Evolutionary conservation across 2,113 vertebrate genomes (phyloP).

Genomic region (Connochaetes taurinus): DNA sequence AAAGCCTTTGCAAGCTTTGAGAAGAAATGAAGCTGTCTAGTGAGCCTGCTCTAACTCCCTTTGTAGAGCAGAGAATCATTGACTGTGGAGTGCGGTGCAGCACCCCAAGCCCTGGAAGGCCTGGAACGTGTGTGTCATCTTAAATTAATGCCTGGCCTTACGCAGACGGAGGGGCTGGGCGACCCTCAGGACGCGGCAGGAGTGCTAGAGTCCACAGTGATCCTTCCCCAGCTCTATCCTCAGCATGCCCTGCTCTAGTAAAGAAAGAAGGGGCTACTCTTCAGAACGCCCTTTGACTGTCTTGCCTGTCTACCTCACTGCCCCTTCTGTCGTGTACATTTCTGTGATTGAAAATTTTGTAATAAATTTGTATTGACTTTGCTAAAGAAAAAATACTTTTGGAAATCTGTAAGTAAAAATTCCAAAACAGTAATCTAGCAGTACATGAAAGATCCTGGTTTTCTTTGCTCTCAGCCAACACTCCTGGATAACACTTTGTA

Average conservation of each 20-base stretch:
- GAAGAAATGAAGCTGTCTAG: background rate
- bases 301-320: background rate
- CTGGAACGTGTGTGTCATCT: background rate
- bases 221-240: no score
- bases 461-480: background rate
- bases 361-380: background rate
- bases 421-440: background rate
- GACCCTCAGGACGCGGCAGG: background rate
- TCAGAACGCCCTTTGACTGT: background rate
- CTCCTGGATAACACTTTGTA: background rate
- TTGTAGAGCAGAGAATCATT: background rate
- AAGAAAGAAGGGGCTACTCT: background rate
- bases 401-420: background rate
- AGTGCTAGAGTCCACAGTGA: no score
- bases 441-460: background rate
- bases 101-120: background rate
- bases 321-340: background rate
- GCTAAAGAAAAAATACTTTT: background rate
- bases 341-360: background rate
- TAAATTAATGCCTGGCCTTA: background rate
- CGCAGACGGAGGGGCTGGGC: accelerated
- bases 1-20: background rate
- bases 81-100: background rate
- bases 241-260: background rate
- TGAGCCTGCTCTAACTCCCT: background rate